These are phyloP conservation scores for Noturus placidus DNA, from an alignment of 2,113 vertebrate genomes.

Conservation along the genomic window DNA sequence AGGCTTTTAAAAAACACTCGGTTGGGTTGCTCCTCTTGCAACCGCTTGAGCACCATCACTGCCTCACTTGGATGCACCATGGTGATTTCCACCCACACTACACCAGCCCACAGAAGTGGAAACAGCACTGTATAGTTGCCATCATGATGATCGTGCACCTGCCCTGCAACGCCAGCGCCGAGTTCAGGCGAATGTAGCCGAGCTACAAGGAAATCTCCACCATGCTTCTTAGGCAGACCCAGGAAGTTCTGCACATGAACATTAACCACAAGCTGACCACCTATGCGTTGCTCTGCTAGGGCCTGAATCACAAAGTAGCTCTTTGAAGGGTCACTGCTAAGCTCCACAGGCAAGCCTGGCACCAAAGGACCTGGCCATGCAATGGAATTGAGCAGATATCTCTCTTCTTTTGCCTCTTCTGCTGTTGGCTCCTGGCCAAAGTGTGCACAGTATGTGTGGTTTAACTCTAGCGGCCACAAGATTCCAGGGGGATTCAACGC, in stretches of 20 bases:
- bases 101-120: slow-evolving; percentile 86
- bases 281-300: slow-evolving; percentile 72
- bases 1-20: slow-evolving; percentile 92
- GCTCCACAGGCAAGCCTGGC: slow-evolving; percentile 63
- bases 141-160: slow-evolving; percentile 82
- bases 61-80: slow-evolving; percentile 92
- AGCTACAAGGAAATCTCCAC: slow-evolving; percentile 90
- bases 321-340: slow-evolving; percentile 82
- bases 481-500: slow-evolving; percentile 52
- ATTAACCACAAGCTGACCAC: slow-evolving; percentile 81
- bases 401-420: slow-evolving; percentile 81
- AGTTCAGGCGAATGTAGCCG: slow-evolving; percentile 82
- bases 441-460: slow-evolving; percentile 79
- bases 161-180: slow-evolving; percentile 83
- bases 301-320: slow-evolving; percentile 83
- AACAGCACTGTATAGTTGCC: slow-evolving; percentile 87
- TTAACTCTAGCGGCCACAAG: slow-evolving; percentile 56
- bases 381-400: slow-evolving; percentile 77
- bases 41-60: slow-evolving; percentile 79
- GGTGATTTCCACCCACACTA: slow-evolving; percentile 79
- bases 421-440: slow-evolving; percentile 76
- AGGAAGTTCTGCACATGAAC: slow-evolving; percentile 87
- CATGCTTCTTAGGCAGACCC: slow-evolving; percentile 84
- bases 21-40: slow-evolving; percentile 85
- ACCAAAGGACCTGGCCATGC: slow-evolving; percentile 74